phyloP scores from a whole-genome alignment of 2,888 invertebrate species.

The Argyresthia albistria region DNA sequence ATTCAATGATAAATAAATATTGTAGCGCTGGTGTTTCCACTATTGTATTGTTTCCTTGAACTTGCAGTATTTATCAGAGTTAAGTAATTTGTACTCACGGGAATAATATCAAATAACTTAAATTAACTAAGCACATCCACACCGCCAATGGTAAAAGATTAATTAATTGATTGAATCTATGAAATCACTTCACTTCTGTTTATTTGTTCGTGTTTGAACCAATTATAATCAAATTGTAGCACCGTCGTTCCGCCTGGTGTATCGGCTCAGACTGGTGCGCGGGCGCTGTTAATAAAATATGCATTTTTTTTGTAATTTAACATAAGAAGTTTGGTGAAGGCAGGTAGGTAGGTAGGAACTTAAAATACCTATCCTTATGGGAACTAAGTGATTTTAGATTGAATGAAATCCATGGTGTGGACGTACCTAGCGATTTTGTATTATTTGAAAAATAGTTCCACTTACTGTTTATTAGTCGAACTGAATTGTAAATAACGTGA shows the following conservation, averaged over 20 bases:
- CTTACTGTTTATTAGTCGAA: no score
- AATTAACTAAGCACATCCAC: neutral
- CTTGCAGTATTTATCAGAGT: neutral
- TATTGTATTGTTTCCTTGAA: no score
- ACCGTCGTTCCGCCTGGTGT: constrained; percentile 8
- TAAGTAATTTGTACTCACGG: neutral
- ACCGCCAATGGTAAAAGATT: neutral
- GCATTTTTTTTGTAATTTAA: neutral
- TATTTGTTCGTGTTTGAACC: neutral
- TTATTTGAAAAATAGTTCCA: no score
- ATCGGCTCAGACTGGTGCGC: constrained; percentile 26
- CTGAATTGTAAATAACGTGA: no score
- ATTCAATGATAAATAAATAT: no score
- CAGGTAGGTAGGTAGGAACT: neutral
- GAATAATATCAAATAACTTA: neutral
- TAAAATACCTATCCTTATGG: no score
- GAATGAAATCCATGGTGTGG: no score
- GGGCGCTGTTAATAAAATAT: constrained; percentile 2
- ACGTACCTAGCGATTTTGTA: no score
- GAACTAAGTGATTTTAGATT: no score
- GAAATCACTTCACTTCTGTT: neutral
- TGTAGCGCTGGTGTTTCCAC: no score
- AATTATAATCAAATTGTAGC: neutral
- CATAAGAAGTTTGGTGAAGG: no score
- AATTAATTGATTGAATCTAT: neutral